Evolutionary conservation across 2,888 invertebrate species (phyloP).

Genomic region (Ennomos fuscantarius): DNA sequence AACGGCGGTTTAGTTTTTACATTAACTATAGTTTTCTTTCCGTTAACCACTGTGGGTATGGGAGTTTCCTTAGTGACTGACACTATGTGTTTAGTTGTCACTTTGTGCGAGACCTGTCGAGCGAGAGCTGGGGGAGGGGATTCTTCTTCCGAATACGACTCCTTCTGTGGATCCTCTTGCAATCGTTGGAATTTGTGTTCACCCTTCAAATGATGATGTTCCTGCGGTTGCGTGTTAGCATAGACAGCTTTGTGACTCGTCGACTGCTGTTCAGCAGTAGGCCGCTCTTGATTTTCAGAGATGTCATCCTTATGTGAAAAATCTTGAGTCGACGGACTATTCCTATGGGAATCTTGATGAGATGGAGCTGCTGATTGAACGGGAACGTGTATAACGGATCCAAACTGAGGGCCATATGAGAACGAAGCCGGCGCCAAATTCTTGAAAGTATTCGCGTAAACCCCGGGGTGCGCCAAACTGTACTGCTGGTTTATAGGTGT

Average conservation of each 20-base stretch:
- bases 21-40: constrained; percentile 66
- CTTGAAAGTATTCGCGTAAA: constrained; percentile 58
- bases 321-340: constrained; percentile 8
- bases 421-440: constrained; percentile 50
- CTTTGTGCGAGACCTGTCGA: constrained; percentile 37
- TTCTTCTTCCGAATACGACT: constrained; percentile 38
- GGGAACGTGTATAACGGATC: constrained; percentile 29
- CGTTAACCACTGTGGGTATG: constrained; percentile 66
- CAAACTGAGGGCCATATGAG: constrained; percentile 36
- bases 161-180: constrained; percentile 26
- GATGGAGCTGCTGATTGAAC: constrained; percentile 18
- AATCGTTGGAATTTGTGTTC: constrained; percentile 48
- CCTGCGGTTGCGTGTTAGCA: constrained; percentile 49
- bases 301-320: constrained; percentile 25
- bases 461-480: constrained; percentile 48
- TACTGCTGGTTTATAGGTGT: constrained; percentile 48
- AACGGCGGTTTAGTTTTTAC: constrained; percentile 67
- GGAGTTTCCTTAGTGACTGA: constrained; percentile 55
- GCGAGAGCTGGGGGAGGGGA: constrained; percentile 11
- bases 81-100: constrained; percentile 53
- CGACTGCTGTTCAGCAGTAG: constrained; percentile 57
- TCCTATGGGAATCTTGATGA: constrained; percentile 11
- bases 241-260: constrained; percentile 59
- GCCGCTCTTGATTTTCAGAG: constrained; percentile 19
- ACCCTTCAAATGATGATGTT: constrained; percentile 43